Base-by-base conservation (phyloP, 2,888 invertebrate genomes). In the Rhopalosiphum nymphaeae region DNA sequence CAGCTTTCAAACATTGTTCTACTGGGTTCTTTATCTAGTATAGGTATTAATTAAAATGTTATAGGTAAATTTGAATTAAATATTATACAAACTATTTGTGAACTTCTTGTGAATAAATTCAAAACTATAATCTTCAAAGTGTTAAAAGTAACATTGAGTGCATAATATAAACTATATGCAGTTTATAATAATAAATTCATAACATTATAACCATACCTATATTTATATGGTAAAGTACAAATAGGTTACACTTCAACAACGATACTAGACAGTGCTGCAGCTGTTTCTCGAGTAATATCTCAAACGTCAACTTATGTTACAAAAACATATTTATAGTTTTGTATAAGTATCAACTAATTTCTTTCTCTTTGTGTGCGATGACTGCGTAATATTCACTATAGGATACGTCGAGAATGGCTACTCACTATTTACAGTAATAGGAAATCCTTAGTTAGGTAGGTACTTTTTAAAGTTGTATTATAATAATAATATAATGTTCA, bases 241-340 rank as follows among this genome's bases (percentile, higher is more conserved):
- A 29, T 44, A 29, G 29, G n/a, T 49, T 78, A 84, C n/a, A 53
- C 56, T 91, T 91, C 21, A 84, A 44, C 89, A 67, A 49, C 67
- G 5, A 25, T 26, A 36, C 67, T 46, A 46, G 49, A 89, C 42
- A 26, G n/a, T 53, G 46, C 26, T 25, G 89, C 78, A 36, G 49
- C 36, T 53, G 78, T 78, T 78, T 53, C 42, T 91, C 42, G 42
- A 78, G 16, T 42, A 49, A 42, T 84, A 84, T 91, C 29, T 42
- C 29, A 53, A 84, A 91, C 21, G 84, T 91, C 84, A 84, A 91
- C 78, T 84, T 44, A 4, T 13, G 53, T 85, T 36, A 91, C 56
- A 56, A 91, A 91, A 85, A 57, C n/a, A 44, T 85, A 85, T 91
- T 53, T 84, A 53, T 91, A 91, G 16, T 91, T 91, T 78, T 10